Percentiles rank a stretch among this genome's conserved stretches.
Conservation (phyloP, 2,113 vertebrate genomes). For the Serinus canaria region DNA sequence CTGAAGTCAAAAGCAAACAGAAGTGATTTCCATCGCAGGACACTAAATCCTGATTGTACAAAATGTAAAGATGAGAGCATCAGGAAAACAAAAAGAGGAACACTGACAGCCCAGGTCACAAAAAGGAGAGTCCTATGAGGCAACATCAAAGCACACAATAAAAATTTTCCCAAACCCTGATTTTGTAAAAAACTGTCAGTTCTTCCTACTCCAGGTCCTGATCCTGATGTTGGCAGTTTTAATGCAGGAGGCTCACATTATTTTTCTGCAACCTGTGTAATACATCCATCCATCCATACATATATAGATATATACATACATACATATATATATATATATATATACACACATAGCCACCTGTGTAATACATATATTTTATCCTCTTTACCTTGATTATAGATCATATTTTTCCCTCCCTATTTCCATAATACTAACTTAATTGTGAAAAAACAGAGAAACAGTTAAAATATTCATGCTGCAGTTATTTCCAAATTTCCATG, state of each 20-base stretch:
- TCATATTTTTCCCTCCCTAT: background rate
- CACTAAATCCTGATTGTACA: background rate
- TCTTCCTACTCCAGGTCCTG: background rate
- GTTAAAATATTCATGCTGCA: background rate
- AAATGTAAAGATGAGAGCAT: background rate
- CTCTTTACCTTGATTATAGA: background rate
- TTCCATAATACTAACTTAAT: background rate
- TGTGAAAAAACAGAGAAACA: background rate
- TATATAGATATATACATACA: background rate
- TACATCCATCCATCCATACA: background rate
- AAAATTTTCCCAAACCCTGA: background rate
- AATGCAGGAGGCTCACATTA: background rate
- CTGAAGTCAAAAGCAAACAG: background rate
- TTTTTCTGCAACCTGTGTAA: background rate
- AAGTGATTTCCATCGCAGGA: rapidly evolving
- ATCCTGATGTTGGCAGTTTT: background rate
- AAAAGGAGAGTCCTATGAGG: background rate
- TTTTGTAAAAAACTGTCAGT: background rate
- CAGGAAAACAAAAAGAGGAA: background rate
- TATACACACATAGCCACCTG: background rate
- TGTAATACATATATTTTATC: background rate
- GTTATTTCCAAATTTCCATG: background rate
- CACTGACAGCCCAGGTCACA: background rate
- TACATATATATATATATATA: background rate
- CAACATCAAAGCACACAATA: background rate